Percentiles rank a stretch among this genome's conserved stretches.
Evolutionary conservation across 1,140 invertebrate genomes (phyloP).

Genomic region (Bombus pascuorum): DNA sequence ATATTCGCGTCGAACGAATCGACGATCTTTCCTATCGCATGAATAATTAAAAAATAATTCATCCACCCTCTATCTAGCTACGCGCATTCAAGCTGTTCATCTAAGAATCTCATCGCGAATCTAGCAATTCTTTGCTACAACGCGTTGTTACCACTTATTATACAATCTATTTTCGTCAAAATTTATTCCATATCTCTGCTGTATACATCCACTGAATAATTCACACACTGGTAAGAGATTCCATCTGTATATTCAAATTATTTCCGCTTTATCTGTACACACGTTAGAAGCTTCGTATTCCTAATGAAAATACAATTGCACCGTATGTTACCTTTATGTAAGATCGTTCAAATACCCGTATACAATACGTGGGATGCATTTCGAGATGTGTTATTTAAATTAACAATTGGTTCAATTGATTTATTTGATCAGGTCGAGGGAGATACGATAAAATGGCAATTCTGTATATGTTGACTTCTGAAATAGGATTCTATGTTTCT

Average conservation of each 20-base stretch:
- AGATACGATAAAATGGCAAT: no score
- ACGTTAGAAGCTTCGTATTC: not conserved
- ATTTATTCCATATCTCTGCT: not conserved
- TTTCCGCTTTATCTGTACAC: not conserved
- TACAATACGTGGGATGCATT: no score
- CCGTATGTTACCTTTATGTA: not conserved
- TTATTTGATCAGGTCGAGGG: no score
- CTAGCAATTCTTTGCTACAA: not conserved
- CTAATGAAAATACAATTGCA: not conserved
- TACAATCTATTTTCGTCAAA: not conserved
- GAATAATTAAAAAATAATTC: conserved; percentile 10
- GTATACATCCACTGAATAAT: not conserved
- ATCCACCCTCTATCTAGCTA: no score
- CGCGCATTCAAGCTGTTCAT: not conserved
- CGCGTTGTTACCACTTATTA: not conserved
- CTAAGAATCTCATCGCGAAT: not conserved
- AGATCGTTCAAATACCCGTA: not conserved
- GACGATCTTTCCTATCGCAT: not conserved
- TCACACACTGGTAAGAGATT: not conserved
- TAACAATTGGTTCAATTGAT: no score
- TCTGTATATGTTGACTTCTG: no score
- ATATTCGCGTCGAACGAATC: not conserved
- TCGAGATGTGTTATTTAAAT: no score
- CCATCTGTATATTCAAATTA: not conserved
- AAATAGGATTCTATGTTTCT: no score